A percentile compares a stretch with the other conserved stretches of the same genome.
Conservation (phyloP, 1,140 invertebrate species). For the Bombus pyrosoma region DNA sequence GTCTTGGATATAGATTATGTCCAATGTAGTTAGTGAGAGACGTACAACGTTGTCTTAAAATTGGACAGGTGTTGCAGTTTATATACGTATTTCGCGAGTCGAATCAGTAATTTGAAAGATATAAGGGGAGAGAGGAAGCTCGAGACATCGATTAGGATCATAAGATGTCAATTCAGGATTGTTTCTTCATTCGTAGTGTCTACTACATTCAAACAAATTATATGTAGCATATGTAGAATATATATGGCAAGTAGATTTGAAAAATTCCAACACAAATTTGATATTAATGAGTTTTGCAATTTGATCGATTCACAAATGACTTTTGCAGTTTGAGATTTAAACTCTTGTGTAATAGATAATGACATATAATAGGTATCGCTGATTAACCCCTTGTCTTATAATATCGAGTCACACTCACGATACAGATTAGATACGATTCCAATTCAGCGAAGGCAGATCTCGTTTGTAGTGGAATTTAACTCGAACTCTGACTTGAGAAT, state of each 20-base stretch:
- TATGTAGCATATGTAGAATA: too few species aligned
- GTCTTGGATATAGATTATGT: slow-evolving; percentile 24
- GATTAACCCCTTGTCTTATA: background rate
- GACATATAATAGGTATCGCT: background rate
- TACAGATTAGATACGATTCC: background rate
- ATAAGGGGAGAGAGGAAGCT: too few species aligned
- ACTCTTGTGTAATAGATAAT: background rate
- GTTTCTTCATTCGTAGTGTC: too few species aligned
- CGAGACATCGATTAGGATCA: too few species aligned
- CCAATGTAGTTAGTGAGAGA: background rate
- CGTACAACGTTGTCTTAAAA: background rate
- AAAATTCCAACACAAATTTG: background rate
- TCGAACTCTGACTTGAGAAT: background rate
- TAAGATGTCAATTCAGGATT: too few species aligned
- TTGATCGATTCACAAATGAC: background rate
- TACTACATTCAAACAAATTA: too few species aligned
- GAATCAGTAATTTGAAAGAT: background rate
- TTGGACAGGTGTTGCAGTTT: background rate
- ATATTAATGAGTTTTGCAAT: background rate
- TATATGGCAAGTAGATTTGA: too few species aligned
- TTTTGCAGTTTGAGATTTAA: background rate
- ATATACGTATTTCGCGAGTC: background rate
- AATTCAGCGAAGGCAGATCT: background rate
- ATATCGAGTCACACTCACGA: background rate
- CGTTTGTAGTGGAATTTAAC: background rate